These are phyloP conservation scores for Drosophila nr. perissopoda DNA, from an alignment of 2,888 invertebrate genomes.

Conservation along the genomic window DNA sequence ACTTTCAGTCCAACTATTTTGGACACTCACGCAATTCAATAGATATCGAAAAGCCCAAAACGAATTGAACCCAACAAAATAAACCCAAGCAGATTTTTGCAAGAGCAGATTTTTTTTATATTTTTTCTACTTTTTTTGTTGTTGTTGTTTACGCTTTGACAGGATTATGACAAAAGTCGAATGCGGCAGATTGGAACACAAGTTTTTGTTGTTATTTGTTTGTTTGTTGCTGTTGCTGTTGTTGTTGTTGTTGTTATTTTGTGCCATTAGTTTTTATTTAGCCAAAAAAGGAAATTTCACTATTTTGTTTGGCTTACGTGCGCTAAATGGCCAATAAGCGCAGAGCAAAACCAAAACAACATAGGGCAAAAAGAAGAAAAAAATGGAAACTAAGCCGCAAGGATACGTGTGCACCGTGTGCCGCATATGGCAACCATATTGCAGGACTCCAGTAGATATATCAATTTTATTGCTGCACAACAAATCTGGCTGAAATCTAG, in stretches of 20 bases:
- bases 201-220: conserved; percentile 24
- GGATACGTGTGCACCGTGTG: conserved; percentile 33
- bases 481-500: conserved; percentile 27
- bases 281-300: conserved; percentile 49
- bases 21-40: conserved; percentile 31
- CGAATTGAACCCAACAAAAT: conserved; percentile 36
- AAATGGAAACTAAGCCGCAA: conserved; percentile 68
- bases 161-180: conserved; percentile 72
- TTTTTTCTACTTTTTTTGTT: conserved; percentile 5
- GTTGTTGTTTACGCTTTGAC: conserved; percentile 81
- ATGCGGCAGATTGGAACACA: conserved; percentile 53
- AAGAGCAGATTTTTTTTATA: conserved; percentile 18
- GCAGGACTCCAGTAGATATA: conserved; percentile 66
- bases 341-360: conserved; percentile 15
- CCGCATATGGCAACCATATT: conserved; percentile 68
- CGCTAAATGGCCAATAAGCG: conserved; percentile 81
- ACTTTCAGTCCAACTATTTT: conserved; percentile 2
- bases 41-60: conserved; percentile 4
- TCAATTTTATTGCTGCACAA: conserved; percentile 77
- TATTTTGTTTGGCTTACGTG: conserved; percentile 76
- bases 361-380: conserved; percentile 12
- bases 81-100: conserved; percentile 31
- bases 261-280: conserved; percentile 79
- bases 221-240: conserved; percentile 8
- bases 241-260: conserved; percentile 28